Conservation (phyloP, 2,113 vertebrate species). For the Phylloscopus whistleri region DNA sequence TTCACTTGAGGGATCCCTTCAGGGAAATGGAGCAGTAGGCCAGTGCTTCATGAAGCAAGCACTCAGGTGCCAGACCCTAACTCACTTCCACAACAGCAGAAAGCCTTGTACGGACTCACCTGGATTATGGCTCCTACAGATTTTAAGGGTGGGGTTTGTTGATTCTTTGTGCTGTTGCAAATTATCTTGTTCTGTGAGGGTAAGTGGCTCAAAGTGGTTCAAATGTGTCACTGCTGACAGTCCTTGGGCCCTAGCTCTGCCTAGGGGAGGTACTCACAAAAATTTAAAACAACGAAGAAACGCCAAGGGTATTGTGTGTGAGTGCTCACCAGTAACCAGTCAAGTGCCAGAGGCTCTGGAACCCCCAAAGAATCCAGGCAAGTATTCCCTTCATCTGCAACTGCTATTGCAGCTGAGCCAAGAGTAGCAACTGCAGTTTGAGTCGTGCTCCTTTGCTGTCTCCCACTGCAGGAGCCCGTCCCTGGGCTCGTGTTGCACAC, state of each 20-base stretch:
- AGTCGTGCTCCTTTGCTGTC: not conserved
- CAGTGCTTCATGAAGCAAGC: not conserved
- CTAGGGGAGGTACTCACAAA: not conserved
- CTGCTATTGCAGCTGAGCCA: not conserved
- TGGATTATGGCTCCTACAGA: not conserved
- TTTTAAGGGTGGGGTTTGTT: not conserved
- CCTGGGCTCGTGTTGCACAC: not conserved
- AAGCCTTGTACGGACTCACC: not conserved
- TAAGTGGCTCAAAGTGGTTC: not conserved
- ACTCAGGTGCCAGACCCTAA: not conserved
- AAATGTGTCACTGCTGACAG: not conserved
- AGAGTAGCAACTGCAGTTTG: not conserved
- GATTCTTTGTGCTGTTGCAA: not conserved
- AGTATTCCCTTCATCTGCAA: not conserved
- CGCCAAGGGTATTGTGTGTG: not conserved
- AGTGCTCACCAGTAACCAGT: not conserved
- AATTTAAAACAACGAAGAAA: fast-evolving
- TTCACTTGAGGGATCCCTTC: not conserved
- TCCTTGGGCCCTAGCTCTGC: not conserved
- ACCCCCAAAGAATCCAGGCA: not conserved
- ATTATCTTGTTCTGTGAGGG: not conserved
- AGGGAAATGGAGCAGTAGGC: not conserved
- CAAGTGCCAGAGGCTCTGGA: not conserved
- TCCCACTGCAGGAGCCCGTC: not conserved
- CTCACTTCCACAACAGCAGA: not conserved